These are phyloP conservation scores for Molorchus minor DNA, from an alignment of 2,888 invertebrate species.

Conservation along the genomic window DNA sequence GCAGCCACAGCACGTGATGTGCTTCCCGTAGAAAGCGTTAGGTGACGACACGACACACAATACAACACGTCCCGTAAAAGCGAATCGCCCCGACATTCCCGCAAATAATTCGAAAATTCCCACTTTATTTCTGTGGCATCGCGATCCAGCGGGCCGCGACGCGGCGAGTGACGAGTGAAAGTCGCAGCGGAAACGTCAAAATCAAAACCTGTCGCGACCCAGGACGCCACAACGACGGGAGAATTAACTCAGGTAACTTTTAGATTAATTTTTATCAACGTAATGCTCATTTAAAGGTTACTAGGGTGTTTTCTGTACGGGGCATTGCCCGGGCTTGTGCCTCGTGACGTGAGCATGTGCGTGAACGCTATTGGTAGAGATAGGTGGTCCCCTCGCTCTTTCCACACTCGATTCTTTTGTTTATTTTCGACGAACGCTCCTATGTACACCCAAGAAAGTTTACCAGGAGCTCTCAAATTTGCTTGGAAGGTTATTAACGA, in stretches of 20 bases:
- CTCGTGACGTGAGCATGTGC: conserved; percentile 59
- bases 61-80: neutral
- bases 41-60: conserved; percentile 31
- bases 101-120: conserved; percentile 18
- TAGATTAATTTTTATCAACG: neutral
- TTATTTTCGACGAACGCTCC: conserved; percentile 39
- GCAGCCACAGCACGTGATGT: conserved; percentile 52
- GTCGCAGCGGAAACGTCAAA: conserved; percentile 17
- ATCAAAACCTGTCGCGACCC: neutral
- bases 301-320: conserved; percentile 38
- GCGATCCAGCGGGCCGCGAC: too few species aligned
- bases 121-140: too few species aligned
- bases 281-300: neutral
- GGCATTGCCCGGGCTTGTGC: conserved; percentile 53
- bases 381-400: conserved; percentile 40
- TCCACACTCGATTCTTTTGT: conserved; percentile 44
- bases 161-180: conserved; percentile 18
- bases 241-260: conserved; percentile 15
- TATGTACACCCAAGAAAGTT: neutral
- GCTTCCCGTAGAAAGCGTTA: conserved; percentile 38
- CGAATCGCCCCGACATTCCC: too few species aligned
- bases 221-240: neutral
- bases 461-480: too few species aligned
- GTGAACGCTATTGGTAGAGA: conserved; percentile 51
- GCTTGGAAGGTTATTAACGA: too few species aligned